These are phyloP conservation scores for Eolophus roseicapilla DNA, from an alignment of 2,113 vertebrate genomes.

Conservation along the genomic window DNA sequence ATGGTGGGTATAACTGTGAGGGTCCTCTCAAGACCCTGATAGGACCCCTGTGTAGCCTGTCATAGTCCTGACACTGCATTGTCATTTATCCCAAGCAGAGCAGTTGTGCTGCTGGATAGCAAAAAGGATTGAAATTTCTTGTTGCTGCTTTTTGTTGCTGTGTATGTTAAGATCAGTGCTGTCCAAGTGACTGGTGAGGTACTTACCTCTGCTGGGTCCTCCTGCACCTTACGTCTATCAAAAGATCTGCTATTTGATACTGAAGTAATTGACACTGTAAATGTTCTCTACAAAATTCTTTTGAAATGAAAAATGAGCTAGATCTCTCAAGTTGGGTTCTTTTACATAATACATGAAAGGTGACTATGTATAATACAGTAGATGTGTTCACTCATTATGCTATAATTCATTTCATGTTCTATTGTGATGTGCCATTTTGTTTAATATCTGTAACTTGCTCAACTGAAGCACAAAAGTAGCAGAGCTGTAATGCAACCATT, in stretches of 20 bases:
- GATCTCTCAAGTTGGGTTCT: background rate
- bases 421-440: constrained; percentile 1
- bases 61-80: background rate
- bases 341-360: constrained; percentile 27
- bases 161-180: background rate
- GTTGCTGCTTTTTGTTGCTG: background rate
- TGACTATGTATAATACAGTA: background rate
- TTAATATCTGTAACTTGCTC: constrained; percentile 16
- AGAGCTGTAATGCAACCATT: background rate
- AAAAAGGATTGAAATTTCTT: background rate
- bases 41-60: background rate
- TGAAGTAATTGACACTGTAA: background rate
- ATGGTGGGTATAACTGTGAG: background rate
- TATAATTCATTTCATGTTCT: constrained; percentile 12
- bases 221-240: background rate
- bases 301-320: background rate
- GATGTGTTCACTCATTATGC: background rate
- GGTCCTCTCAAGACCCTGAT: background rate
- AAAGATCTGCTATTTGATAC: background rate
- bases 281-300: background rate
- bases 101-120: background rate
- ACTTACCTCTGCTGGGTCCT: background rate
- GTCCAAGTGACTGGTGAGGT: background rate
- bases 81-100: background rate
- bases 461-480: constrained; percentile 14